Base-by-base conservation (phyloP, 2,113 vertebrate genomes). In the Chunga burmeisteri region DNA sequence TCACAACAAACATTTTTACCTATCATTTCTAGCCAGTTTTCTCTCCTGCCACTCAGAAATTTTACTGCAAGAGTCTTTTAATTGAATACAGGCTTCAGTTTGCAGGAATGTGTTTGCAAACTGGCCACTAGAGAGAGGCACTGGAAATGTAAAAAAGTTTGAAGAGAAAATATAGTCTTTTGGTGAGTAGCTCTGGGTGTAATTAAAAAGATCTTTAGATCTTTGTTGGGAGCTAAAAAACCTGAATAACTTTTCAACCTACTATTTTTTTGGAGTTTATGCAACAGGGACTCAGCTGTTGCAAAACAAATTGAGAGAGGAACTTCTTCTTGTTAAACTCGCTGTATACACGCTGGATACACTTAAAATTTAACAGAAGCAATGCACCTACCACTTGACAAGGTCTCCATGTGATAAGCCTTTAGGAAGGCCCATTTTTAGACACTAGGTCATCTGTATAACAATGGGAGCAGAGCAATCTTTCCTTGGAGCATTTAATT, bases 121-220 rank as follows among this genome's bases (percentile, higher is more conserved):
- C 74, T 55, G 38, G 62, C 22, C 62, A 72, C 62, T 22, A 32
- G 82, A 90, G 82, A 94, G 52, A 85, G 30, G 17, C 19, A 59
- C 7, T 63, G 62, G 52, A 63, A 80, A 21, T 42, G 16, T 84
- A 81, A 85, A 74, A 44, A 52, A 34, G 22, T 26, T 44, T 78
- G 62, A 62, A 71, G n/a, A 71, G 47, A 79, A 93, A 92, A 80
- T 83, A 70, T 1, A 53, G 4, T 90, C 42, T 85, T 88, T 74
- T 63, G 29, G 29, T 59, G n/a, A 53, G 52, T 56, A 95, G 74
- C 49, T 53, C 44, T 72, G 62, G 67, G 47, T 83, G 86, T 88
- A 96, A 75, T 95, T 80, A 82, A 92, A 94, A 88, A 88, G 46
- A 79, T 61, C 23, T 90, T 91, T 68, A 77, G 22, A 61, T 34